phyloP scores from a whole-genome alignment of 2,113 vertebrate species.

The Fregata magnificens region DNA sequence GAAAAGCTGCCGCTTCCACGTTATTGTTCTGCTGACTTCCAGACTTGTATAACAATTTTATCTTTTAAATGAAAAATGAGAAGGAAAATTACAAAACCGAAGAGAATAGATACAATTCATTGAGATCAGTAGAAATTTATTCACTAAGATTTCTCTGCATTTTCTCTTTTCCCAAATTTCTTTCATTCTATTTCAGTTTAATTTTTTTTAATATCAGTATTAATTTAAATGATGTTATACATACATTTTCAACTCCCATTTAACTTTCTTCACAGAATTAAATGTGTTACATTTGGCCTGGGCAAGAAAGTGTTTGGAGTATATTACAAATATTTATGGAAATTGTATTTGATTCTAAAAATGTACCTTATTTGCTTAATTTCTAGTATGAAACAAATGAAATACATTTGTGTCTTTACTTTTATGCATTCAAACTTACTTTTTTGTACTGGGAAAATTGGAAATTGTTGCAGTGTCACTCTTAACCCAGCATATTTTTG shows the following conservation, averaged over 20 bases:
- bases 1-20: not conserved
- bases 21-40: not conserved
- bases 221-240: not conserved
- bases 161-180: not conserved
- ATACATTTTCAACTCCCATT: not conserved
- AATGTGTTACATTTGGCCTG: not conserved
- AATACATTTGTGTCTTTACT: not conserved
- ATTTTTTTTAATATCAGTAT: not conserved
- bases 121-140: not conserved
- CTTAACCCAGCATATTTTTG: not conserved
- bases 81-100: not conserved
- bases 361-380: not conserved
- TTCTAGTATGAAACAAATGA: not conserved
- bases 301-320: not conserved
- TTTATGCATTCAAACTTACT: not conserved
- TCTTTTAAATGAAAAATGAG: not conserved
- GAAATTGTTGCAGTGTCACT: not conserved
- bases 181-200: not conserved
- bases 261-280: not conserved
- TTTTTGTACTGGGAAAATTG: not conserved
- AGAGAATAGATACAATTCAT: not conserved
- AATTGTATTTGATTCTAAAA: not conserved
- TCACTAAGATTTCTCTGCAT: not conserved
- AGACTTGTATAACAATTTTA: not conserved
- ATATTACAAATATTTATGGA: not conserved